These are phyloP conservation scores for Marmota monax DNA, from an alignment of 2,113 vertebrate species.

Conservation along the genomic window DNA sequence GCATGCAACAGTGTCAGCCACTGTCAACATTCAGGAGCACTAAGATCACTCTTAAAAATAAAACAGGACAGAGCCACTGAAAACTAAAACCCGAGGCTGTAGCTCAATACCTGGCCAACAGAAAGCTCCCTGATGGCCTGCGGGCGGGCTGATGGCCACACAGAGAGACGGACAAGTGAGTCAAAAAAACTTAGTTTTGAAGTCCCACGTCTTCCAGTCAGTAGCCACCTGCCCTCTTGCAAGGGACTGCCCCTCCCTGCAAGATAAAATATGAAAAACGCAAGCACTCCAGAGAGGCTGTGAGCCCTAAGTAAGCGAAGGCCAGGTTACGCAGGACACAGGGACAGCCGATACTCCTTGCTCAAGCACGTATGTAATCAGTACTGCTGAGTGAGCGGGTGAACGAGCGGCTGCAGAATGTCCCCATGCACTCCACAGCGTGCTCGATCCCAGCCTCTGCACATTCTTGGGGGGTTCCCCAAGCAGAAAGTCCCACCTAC, in stretches of 20 bases:
- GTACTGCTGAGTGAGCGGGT: neutral
- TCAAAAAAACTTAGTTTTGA: neutral
- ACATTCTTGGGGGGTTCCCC: constrained; percentile 42
- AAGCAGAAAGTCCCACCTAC: constrained; percentile 18
- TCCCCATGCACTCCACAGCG: neutral
- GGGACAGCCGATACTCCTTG: neutral
- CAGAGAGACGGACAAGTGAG: neutral
- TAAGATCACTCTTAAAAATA: neutral
- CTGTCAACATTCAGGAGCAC: neutral
- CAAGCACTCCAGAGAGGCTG: neutral
- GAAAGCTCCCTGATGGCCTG: neutral
- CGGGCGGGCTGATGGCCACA: neutral
- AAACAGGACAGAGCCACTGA: neutral
- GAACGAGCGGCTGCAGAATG: neutral
- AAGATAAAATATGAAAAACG: neutral
- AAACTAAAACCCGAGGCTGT: neutral
- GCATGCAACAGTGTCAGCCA: neutral
- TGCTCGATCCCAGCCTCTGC: neutral
- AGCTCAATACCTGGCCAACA: neutral
- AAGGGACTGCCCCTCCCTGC: neutral
- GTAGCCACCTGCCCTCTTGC: neutral
- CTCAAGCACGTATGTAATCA: neutral
- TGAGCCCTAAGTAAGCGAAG: neutral
- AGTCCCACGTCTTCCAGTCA: neutral
- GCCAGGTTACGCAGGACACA: neutral